Percentiles rank a stretch among this genome's conserved stretches.
Evolutionary conservation across 2,797 vertebrate genomes (phyloP).

Genomic region (Sus cebifrons): DNA sequence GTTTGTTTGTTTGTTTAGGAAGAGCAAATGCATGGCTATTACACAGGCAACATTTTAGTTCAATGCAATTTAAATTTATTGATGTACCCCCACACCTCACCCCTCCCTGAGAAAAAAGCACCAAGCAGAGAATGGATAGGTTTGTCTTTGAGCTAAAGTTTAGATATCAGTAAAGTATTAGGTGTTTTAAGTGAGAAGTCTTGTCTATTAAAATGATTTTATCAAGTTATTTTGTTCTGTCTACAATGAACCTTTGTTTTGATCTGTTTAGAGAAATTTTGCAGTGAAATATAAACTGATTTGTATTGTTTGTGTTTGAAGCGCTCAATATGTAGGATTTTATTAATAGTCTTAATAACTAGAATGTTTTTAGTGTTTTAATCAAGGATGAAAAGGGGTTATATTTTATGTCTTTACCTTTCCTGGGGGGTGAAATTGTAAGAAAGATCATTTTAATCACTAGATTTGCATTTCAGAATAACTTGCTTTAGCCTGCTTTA

Average conservation of each 20-base stretch:
- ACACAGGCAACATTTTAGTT: background rate
- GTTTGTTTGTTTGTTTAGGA: background rate
- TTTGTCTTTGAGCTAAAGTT: slow-evolving; percentile 46
- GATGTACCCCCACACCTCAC: fast-evolving
- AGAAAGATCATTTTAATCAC: slow-evolving; percentile 36
- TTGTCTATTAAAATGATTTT: slow-evolving; percentile 52
- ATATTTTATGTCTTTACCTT: background rate
- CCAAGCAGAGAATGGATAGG: background rate
- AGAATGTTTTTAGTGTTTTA: background rate
- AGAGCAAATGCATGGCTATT: background rate
- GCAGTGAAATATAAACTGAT: background rate
- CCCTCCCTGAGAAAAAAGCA: background rate
- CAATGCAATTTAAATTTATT: background rate
- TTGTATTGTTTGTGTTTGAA: background rate
- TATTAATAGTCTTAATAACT: background rate
- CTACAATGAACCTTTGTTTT: slow-evolving; percentile 19
- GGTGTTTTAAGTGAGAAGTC: slow-evolving; percentile 30
- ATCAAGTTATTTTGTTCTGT: slow-evolving; percentile 25
- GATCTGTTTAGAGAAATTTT: slow-evolving; percentile 29
- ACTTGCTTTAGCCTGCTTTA: background rate
- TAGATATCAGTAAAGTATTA: background rate
- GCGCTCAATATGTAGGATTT: background rate
- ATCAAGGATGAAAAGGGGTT: background rate
- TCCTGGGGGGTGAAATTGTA: background rate
- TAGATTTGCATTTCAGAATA: slow-evolving; percentile 9